Evolutionary conservation across 2,888 invertebrate genomes (phyloP).

Genomic region (Orthosia gracilis): DNA sequence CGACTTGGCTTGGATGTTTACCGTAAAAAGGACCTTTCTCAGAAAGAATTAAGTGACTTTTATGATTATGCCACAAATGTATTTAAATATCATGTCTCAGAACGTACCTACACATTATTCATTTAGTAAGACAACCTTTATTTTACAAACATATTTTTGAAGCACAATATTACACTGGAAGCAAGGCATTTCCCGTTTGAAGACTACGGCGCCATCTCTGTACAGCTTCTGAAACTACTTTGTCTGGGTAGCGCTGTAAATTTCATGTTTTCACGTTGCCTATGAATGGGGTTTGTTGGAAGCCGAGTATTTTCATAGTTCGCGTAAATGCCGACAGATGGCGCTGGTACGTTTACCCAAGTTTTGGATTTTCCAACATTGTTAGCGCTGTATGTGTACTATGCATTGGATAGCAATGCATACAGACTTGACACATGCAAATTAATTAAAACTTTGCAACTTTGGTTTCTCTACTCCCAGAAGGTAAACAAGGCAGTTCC

Average conservation of each 20-base stretch:
- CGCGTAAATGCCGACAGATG: conserved; percentile 50
- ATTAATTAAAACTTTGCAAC: conserved; percentile 37
- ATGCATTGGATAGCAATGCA: not conserved
- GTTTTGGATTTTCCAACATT: conserved; percentile 2
- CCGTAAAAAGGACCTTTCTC: not conserved
- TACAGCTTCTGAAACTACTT: conserved; percentile 39
- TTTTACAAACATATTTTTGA: not conserved
- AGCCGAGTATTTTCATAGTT: conserved; percentile 42
- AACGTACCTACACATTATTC: not conserved
- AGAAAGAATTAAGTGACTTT: not conserved
- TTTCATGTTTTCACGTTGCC: conserved; percentile 51
- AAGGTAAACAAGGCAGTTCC: not conserved
- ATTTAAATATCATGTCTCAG: too few species aligned
- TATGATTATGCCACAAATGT: not conserved
- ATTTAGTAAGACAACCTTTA: not conserved
- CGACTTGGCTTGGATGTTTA: not conserved
- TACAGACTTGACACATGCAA: conserved; percentile 7
- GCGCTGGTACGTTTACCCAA: conserved; percentile 24
- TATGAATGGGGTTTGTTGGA: conserved; percentile 36
- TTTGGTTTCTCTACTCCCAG: not conserved
- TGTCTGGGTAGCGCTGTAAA: conserved; percentile 52
- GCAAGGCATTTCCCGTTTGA: conserved; percentile 11
- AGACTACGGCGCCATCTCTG: conserved; percentile 64
- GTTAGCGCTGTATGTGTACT: conserved; percentile 6
- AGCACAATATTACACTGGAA: not conserved